Conservation (phyloP, 2,797 vertebrate species). For the Dermochelys coriacea region DNA sequence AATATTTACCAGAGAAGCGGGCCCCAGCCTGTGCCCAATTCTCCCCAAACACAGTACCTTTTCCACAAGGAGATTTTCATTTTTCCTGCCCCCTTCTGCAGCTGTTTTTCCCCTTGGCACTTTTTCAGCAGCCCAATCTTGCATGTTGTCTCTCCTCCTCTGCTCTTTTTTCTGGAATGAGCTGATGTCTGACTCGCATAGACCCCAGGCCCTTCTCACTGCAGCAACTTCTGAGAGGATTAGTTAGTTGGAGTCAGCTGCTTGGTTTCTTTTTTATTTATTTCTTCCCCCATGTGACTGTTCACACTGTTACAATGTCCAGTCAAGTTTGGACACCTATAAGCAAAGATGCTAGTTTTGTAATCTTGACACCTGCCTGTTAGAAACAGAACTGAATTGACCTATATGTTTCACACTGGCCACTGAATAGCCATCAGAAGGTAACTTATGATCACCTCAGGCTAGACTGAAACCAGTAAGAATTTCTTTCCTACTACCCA, state of each 20-base stretch:
- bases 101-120: not conserved
- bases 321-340: not conserved
- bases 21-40: not conserved
- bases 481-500: not conserved
- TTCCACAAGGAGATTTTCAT: not conserved
- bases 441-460: not conserved
- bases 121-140: not conserved
- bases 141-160: not conserved
- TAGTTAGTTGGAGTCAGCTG: not conserved
- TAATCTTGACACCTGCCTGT: fast-evolving
- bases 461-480: not conserved
- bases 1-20: not conserved
- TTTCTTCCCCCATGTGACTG: not conserved
- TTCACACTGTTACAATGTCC: not conserved
- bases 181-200: not conserved
- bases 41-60: not conserved
- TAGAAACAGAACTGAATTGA: not conserved
- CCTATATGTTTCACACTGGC: not conserved
- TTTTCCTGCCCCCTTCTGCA: not conserved
- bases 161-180: not conserved
- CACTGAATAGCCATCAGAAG: not conserved
- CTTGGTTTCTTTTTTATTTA: not conserved
- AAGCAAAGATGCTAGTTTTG: not conserved
- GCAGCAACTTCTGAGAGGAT: not conserved
- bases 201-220: not conserved